These are phyloP conservation scores for Ptychoptera contaminata DNA, from an alignment of 2,888 invertebrate species.

Conservation along the genomic window DNA sequence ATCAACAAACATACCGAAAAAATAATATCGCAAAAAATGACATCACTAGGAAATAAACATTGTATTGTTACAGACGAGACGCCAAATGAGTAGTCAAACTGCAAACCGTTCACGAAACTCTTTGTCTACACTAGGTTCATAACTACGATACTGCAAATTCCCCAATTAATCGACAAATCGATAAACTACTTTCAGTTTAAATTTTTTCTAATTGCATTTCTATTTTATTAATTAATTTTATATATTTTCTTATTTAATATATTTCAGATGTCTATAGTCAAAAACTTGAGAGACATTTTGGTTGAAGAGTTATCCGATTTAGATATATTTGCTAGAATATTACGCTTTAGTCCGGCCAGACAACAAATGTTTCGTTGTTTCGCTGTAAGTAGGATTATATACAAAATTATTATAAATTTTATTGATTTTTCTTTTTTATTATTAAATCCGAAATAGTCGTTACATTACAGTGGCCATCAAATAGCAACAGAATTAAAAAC, in stretches of 20 bases:
- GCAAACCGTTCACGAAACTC: too few relatives aligned
- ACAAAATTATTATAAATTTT: background rate
- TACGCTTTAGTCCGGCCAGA: conserved; percentile 24
- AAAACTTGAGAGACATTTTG: conserved; percentile 21
- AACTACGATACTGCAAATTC: too few relatives aligned
- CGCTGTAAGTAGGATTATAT: conserved; percentile 11
- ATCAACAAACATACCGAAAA: too few relatives aligned
- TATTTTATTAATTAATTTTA: background rate
- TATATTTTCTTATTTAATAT: conserved; percentile 5
- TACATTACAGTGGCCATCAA: conserved; percentile 22
- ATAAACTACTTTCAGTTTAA: too few relatives aligned
- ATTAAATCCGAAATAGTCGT: too few relatives aligned
- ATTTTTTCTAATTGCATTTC: background rate
- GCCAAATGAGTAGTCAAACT: too few relatives aligned
- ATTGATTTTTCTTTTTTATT: too few relatives aligned
- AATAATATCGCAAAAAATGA: too few relatives aligned
- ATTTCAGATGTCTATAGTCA: conserved; percentile 22
- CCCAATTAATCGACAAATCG: too few relatives aligned
- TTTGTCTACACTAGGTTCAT: too few relatives aligned
- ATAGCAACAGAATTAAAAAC: conserved; percentile 21
- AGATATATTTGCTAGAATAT: conserved; percentile 22
- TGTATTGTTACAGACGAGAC: too few relatives aligned
- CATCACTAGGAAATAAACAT: too few relatives aligned
- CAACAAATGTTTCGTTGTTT: conserved; percentile 25
- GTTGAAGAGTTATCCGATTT: conserved; percentile 25